Percentiles rank a stretch among this genome's conserved stretches.
These are phyloP conservation scores for Apistogramma diplotaenia DNA, from an alignment of 2,113 vertebrate genomes.

Conservation along the genomic window DNA sequence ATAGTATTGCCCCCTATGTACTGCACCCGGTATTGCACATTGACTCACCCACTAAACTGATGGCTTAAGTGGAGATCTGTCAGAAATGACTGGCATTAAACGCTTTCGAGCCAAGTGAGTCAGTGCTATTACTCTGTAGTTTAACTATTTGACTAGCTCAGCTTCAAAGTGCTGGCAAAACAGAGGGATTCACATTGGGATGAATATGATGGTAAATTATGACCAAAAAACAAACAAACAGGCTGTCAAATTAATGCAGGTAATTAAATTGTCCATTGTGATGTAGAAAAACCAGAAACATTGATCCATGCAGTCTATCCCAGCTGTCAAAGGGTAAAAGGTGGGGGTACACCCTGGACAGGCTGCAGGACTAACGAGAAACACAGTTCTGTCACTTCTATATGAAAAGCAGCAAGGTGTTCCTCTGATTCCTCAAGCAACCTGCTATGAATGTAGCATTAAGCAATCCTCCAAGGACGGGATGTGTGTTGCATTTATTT, in stretches of 20 bases:
- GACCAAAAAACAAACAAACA: neutral
- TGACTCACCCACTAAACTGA: neutral
- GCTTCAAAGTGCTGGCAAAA: neutral
- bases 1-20: slow-evolving; percentile 43
- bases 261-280: no score
- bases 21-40: neutral
- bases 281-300: no score
- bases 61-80: no score
- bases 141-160: neutral
- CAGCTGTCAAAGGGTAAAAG: neutral
- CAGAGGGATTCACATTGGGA: neutral
- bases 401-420: neutral
- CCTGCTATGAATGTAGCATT: neutral
- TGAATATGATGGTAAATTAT: neutral
- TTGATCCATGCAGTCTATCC: neutral
- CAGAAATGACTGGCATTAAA: neutral
- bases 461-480: neutral
- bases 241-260: neutral
- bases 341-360: neutral
- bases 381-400: neutral
- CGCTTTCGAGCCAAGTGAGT: neutral
- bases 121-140: neutral
- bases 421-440: neutral
- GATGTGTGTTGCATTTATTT: neutral
- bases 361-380: neutral